Percentiles rank a stretch among this genome's conserved stretches.
phyloP scores from a whole-genome alignment of 2,113 vertebrate genomes.

The Epinephelus lanceolatus region DNA sequence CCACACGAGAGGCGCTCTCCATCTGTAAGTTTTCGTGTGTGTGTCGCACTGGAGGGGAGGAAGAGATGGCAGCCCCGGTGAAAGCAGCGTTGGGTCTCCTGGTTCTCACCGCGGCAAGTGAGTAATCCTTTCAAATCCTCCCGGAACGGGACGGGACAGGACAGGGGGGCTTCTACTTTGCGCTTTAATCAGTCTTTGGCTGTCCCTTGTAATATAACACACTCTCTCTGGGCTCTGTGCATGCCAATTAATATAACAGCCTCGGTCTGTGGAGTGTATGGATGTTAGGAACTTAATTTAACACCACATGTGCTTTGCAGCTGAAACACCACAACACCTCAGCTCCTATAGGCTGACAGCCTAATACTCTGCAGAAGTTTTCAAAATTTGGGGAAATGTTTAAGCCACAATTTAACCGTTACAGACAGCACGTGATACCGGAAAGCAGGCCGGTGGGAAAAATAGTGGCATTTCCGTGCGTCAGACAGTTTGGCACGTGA shows the following conservation, averaged over 20 bases:
- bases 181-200: slow-evolving; percentile 2
- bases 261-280: neutral
- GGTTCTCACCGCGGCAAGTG: slow-evolving; percentile 78
- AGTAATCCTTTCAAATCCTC: slow-evolving; percentile 59
- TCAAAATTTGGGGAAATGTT: neutral
- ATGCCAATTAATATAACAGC: neutral
- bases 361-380: neutral
- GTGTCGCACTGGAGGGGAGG: slow-evolving; percentile 71
- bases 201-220: neutral
- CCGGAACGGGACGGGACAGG: slow-evolving; percentile 7
- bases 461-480: slow-evolving; percentile 51
- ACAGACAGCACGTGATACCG: slow-evolving; percentile 14
- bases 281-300: neutral
- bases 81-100: slow-evolving; percentile 76
- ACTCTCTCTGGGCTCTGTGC: neutral
- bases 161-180: slow-evolving; percentile 11
- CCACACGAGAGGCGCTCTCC: slow-evolving; percentile 3
- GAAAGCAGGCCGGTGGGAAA: slow-evolving; percentile 39
- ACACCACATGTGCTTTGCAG: neutral
- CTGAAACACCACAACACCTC: neutral
- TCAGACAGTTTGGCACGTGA: slow-evolving; percentile 73
- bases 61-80: slow-evolving; percentile 77
- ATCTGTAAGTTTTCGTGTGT: slow-evolving; percentile 64
- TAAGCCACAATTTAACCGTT: slow-evolving; percentile 6
- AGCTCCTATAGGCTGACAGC: neutral